Evolutionary conservation across 2,888 invertebrate species (phyloP).

Genomic region (Euzophera pinguis): DNA sequence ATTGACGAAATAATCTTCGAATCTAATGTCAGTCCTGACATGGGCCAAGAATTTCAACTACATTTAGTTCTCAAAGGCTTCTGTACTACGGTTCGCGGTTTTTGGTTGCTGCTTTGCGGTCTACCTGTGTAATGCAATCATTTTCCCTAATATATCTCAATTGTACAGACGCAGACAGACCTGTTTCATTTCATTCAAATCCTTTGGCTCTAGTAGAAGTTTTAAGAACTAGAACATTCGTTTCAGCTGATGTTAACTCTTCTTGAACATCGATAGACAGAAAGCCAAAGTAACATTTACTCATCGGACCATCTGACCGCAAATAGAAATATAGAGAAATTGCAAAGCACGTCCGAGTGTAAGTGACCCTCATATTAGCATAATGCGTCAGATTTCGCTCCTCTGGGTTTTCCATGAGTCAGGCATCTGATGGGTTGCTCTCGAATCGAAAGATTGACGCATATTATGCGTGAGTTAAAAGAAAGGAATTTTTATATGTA

Average conservation of each 20-base stretch:
- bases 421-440: not conserved
- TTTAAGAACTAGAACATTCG: not conserved
- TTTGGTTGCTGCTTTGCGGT: slow-evolving; percentile 4
- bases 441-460: not conserved
- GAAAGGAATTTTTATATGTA: not conserved
- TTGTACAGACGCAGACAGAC: not conserved
- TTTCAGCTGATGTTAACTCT: too few species aligned
- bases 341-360: not conserved
- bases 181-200: not conserved
- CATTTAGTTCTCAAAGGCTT: not conserved
- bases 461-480: not conserved
- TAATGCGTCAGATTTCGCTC: slow-evolving; percentile 3
- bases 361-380: slow-evolving; percentile 7
- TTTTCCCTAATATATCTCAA: not conserved
- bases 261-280: too few species aligned
- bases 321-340: not conserved
- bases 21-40: too few species aligned
- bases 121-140: slow-evolving; percentile 8
- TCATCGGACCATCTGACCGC: not conserved
- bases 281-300: not conserved
- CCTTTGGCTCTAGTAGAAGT: not conserved
- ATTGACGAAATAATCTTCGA: too few species aligned
- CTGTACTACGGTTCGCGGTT: slow-evolving; percentile 4
- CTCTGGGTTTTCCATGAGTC: slow-evolving; percentile 4
- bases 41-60: too few species aligned